phyloP scores from a whole-genome alignment of 1,140 invertebrate genomes.

The Drosophila setifemur region DNA sequence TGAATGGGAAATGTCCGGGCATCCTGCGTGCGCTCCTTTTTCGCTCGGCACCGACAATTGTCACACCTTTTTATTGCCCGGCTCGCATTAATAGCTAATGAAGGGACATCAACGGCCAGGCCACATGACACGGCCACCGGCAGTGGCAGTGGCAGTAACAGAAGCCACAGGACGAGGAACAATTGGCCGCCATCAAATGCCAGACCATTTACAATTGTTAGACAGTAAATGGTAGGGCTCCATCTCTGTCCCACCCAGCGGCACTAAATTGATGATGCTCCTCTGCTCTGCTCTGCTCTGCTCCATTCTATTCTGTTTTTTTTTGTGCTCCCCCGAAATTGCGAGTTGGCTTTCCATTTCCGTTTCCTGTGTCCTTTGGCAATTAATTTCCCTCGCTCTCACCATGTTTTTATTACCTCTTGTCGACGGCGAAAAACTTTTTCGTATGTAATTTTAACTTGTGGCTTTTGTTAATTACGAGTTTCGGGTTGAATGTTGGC shows the following conservation, averaged over 20 bases:
- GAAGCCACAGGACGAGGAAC: constrained; percentile 17
- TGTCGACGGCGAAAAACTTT: background rate
- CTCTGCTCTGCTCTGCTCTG: too few species aligned
- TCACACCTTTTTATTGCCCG: constrained; percentile 65
- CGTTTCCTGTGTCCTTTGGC: background rate
- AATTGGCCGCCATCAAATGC: constrained; percentile 36
- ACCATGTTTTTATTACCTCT: background rate
- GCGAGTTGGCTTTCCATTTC: background rate
- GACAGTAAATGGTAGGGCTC: constrained; percentile 27
- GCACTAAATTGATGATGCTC: constrained; percentile 45
- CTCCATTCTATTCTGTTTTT: background rate
- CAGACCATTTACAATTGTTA: constrained; percentile 58
- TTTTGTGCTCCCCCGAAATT: background rate
- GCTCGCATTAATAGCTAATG: constrained; percentile 70
- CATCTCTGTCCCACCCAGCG: background rate
- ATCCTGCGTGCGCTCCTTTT: too few species aligned
- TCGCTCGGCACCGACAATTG: constrained; percentile 44
- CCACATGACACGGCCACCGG: too few species aligned
- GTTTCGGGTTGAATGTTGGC: too few species aligned
- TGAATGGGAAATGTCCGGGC: too few species aligned
- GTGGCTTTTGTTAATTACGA: background rate
- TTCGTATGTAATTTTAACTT: background rate
- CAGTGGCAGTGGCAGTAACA: constrained; percentile 1
- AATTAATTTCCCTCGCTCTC: constrained; percentile 17
- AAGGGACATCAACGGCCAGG: constrained; percentile 45